Base-by-base conservation (phyloP, 2,113 vertebrate genomes). In the Fulica atra region DNA sequence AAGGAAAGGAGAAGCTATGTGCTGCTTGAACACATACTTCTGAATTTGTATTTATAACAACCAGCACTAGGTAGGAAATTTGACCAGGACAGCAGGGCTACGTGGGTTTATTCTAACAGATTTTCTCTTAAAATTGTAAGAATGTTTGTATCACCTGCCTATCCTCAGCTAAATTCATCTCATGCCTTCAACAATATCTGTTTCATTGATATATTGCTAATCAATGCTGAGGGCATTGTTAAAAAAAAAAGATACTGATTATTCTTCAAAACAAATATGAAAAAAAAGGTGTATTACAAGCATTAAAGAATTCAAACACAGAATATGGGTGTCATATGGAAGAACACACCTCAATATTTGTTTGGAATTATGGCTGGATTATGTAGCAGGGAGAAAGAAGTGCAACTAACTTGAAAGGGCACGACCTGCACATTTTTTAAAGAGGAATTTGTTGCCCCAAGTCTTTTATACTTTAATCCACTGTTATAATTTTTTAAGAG, bases 371-470 rank as follows among this genome's bases (percentile, higher is more conserved):
- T 1, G 11, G 63, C 1, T 80, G 87, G 59, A 89, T 69, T 94
- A 86, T 77, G 81, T 31, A 73, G 63, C 56, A 78, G 81, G 46
- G 28, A 17, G 44, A 89, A 64, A 82, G 63, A 87, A 89, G 78
- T 78, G 73, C 95, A 94, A 86, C 93, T 92, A 95, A 88, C 84
- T 64, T 69, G 76, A 96, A 97, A 93, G 79, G 84, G 69, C 77
- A 86, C 19, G 76, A 94, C 95, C 91, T 89, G 50, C 31, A 78
- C 72, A 76, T 92, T 88, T 89, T 96, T 93, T 80, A 35, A 64
- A 92, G 86, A 23, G 56, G 79, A 92, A 93, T 95, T 81, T 93
- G 19, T 72, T 91, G 65, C 93, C 36, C 46, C 38, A 65, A 93
- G 87, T 84, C 65, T 73, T 94, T 96, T 92, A 80, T 26, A 76